These are phyloP conservation scores for Tromatobia lineatoria DNA, from an alignment of 2,888 invertebrate genomes.

Conservation along the genomic window DNA sequence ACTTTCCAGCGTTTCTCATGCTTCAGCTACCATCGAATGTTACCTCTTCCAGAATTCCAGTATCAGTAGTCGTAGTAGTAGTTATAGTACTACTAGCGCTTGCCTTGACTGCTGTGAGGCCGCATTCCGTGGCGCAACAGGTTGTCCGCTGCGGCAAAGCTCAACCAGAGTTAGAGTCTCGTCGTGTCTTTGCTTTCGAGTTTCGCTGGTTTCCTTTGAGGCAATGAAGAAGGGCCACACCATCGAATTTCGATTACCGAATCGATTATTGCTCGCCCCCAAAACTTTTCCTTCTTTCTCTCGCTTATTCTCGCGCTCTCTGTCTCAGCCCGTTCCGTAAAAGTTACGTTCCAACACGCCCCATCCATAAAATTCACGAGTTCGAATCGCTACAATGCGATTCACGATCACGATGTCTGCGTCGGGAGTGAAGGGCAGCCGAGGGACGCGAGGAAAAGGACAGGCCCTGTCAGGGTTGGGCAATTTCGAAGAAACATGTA, in stretches of 20 bases:
- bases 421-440: background rate
- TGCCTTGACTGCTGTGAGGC: slow-evolving; percentile 37
- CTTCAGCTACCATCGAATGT: background rate
- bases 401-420: background rate
- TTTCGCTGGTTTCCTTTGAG: background rate
- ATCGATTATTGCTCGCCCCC: slow-evolving; percentile 25
- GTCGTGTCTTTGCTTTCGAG: background rate
- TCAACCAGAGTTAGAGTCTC: slow-evolving; percentile 33
- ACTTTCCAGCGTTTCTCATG: background rate
- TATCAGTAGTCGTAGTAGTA: background rate
- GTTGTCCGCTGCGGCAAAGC: slow-evolving; percentile 65
- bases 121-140: slow-evolving; percentile 73
- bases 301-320: no score
- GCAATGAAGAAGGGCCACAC: background rate
- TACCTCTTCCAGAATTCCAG: background rate
- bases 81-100: background rate
- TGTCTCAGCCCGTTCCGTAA: no score
- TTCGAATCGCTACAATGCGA: no score
- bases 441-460: no score
- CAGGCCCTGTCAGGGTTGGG: no score
- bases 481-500: no score
- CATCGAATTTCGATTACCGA: slow-evolving; percentile 27
- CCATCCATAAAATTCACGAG: no score
- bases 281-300: background rate
- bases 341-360: no score